phyloP scores from a whole-genome alignment of 2,113 vertebrate species.

The Sylvilagus bachmani region DNA sequence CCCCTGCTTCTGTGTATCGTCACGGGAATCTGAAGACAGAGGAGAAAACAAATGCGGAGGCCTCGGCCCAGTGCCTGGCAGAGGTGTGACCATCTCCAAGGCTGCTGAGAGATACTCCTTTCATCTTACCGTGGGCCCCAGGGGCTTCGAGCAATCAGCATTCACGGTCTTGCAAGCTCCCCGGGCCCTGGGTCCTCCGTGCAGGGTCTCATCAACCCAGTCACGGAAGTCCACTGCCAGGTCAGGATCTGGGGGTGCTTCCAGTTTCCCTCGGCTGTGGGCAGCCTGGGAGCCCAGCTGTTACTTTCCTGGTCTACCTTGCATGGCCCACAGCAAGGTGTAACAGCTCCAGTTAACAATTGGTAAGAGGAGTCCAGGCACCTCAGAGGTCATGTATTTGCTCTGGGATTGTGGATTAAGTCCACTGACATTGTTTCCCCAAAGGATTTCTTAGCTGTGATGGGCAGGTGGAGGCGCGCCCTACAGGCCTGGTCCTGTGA shows the following conservation, averaged over 20 bases:
- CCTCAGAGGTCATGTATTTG: slow-evolving; percentile 71
- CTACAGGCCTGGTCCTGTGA: no score
- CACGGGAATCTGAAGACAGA: neutral
- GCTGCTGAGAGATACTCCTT: no score
- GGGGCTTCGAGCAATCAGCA: neutral
- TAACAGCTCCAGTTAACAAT: slow-evolving; percentile 83
- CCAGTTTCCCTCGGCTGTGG: no score
- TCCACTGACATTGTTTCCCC: neutral
- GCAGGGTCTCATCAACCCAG: neutral
- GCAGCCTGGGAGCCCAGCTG: neutral
- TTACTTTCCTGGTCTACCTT: slow-evolving; percentile 69
- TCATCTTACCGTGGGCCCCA: no score
- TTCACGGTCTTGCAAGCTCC: neutral
- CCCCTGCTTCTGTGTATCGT: neutral
- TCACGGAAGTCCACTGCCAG: neutral
- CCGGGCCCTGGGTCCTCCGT: neutral
- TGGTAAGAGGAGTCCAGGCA: slow-evolving; percentile 77
- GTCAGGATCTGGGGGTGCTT: neutral
- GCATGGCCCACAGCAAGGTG: slow-evolving; percentile 75
- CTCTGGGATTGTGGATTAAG: slow-evolving; percentile 79
- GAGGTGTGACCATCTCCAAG: neutral
- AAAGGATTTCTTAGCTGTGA: neutral
- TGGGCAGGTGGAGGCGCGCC: rapidly evolving
- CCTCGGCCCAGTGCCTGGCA: neutral
- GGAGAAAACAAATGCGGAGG: neutral